Evolutionary conservation across 2,113 vertebrate genomes (phyloP).

Genomic region (Chiloscyllium plagiosum): DNA sequence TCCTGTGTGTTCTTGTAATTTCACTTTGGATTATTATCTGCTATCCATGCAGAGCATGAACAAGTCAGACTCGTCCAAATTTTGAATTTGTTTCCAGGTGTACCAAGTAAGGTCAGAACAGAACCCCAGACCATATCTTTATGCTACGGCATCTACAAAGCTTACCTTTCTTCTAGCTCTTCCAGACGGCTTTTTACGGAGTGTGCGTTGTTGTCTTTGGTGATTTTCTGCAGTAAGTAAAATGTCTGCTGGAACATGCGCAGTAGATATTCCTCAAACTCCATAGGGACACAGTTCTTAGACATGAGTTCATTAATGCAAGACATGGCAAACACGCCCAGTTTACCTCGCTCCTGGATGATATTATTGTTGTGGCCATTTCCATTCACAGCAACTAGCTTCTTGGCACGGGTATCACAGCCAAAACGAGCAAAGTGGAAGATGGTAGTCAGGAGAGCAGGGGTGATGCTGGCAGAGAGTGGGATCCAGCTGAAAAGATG

Average conservation of each 20-base stretch:
- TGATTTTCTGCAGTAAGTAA: conserved; percentile 95
- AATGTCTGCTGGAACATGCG: conserved; percentile 99
- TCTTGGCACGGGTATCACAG: conserved; percentile 69
- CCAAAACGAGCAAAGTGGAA: conserved; percentile 96
- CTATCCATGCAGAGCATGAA: not conserved
- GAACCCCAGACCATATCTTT: not conserved
- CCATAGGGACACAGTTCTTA: conserved; percentile 97
- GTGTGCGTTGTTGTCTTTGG: conserved; percentile 83
- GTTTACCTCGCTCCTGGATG: conserved; percentile 69
- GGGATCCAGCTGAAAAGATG: conserved; percentile 99
- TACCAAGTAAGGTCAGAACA: not conserved
- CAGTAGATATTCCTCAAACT: conserved; percentile 94
- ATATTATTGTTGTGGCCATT: conserved; percentile 58
- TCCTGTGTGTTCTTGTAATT: not conserved
- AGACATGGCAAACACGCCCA: conserved; percentile 89
- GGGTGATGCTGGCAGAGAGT: conserved; percentile 90
- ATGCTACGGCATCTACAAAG: not conserved
- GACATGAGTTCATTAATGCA: conserved; percentile 98
- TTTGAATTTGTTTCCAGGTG: not conserved
- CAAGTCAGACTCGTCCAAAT: not conserved
- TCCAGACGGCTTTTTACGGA: conserved; percentile 85
- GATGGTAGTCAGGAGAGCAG: conserved; percentile 88
- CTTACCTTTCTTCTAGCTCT: conserved; percentile 94
- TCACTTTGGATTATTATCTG: not conserved
- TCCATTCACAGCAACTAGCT: conserved; percentile 62